A percentile compares a stretch with the other conserved stretches of the same genome.
phyloP scores from a whole-genome alignment of 1,140 invertebrate genomes.

The Hyposmocoma kahamanoa region DNA sequence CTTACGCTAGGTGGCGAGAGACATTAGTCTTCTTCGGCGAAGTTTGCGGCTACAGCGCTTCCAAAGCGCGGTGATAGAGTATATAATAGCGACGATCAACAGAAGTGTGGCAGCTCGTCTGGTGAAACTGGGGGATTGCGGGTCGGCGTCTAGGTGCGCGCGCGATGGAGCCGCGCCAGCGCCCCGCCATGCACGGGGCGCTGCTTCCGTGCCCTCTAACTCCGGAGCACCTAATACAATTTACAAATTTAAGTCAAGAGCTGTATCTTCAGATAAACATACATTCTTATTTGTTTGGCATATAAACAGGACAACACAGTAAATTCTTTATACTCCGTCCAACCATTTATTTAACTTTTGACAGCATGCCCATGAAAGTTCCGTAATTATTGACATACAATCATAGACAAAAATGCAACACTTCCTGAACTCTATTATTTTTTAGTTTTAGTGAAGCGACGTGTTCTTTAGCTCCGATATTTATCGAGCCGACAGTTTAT shows the following conservation, averaged over 20 bases:
- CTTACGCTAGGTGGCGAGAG: slow-evolving; percentile 46
- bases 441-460: no score
- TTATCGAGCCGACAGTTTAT: no score
- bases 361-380: neutral
- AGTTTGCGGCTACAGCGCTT: slow-evolving; percentile 48
- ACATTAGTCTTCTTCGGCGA: slow-evolving; percentile 39
- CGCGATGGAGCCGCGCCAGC: slow-evolving; percentile 44
- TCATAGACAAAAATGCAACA: no score
- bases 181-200: slow-evolving; percentile 47
- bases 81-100: slow-evolving; percentile 32
- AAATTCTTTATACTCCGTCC: no score
- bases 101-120: slow-evolving; percentile 30
- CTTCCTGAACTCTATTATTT: no score
- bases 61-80: slow-evolving; percentile 40
- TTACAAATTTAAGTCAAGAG: neutral
- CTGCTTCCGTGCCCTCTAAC: slow-evolving; percentile 48
- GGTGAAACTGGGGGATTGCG: slow-evolving; percentile 14
- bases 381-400: no score
- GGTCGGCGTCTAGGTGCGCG: slow-evolving; percentile 14
- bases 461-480: no score
- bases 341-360: no score
- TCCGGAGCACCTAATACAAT: slow-evolving; percentile 39
- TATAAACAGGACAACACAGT: no score
- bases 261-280: no score
- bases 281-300: no score